These are phyloP conservation scores for Anarsia innoxiella DNA, from an alignment of 2,888 invertebrate genomes.

Conservation along the genomic window DNA sequence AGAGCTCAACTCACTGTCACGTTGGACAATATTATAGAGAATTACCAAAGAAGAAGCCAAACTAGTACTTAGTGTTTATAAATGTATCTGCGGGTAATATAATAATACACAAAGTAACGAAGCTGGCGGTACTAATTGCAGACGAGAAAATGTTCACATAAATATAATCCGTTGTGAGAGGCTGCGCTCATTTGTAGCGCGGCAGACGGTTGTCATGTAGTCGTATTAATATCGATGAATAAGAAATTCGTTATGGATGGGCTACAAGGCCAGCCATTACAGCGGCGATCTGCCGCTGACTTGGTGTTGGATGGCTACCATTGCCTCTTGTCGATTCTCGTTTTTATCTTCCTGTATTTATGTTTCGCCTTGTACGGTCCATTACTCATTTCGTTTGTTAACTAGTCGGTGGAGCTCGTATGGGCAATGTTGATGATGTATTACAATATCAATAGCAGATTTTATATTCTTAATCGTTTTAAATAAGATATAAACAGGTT, in stretches of 20 bases:
- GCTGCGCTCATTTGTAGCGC: conserved; percentile 65
- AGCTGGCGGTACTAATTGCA: conserved; percentile 63
- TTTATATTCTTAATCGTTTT: too few species aligned
- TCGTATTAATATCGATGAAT: conserved; percentile 73
- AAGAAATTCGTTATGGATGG: conserved; percentile 73
- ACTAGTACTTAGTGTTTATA: too few species aligned
- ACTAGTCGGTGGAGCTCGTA: conserved; percentile 13
- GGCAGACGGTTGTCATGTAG: conserved; percentile 69
- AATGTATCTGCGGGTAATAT: too few species aligned
- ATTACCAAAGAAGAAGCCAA: too few species aligned
- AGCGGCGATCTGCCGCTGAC: conserved; percentile 43
- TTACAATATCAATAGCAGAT: too few species aligned
- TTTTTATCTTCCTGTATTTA: conserved; percentile 56
- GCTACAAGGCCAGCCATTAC: conserved; percentile 67
- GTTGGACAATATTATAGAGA: too few species aligned
- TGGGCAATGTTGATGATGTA: conserved; percentile 31
- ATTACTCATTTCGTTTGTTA: conserved; percentile 35
- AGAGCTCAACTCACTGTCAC: neutral
- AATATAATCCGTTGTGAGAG: conserved; percentile 65
- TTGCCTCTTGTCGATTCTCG: conserved; percentile 49
- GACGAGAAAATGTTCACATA: conserved; percentile 66
- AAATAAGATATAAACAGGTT: too few species aligned
- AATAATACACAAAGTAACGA: too few species aligned
- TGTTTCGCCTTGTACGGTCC: conserved; percentile 43
- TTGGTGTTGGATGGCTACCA: conserved; percentile 51